These are phyloP conservation scores for Ichneumoninae sp. DNA, from an alignment of 2,888 invertebrate genomes.

Conservation along the genomic window DNA sequence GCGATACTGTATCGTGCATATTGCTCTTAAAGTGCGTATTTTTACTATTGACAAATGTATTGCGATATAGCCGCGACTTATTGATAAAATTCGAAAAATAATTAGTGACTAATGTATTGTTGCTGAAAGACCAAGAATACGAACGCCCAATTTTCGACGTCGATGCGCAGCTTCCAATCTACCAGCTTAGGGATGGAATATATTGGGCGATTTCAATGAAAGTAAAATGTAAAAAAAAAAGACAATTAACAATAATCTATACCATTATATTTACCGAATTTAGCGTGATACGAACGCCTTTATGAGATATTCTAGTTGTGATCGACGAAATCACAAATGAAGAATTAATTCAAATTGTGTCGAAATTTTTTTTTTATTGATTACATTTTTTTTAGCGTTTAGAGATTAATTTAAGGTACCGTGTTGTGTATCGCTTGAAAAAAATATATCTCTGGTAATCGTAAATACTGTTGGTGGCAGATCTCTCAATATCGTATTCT, in stretches of 20 bases:
- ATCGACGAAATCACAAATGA: constrained; percentile 1
- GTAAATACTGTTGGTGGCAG: constrained; percentile 69
- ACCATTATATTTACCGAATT: not conserved
- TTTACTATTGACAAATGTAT: constrained; percentile 56
- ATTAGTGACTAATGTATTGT: constrained; percentile 61
- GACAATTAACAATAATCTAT: constrained; percentile 4
- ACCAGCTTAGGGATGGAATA: not conserved
- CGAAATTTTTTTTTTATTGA: constrained; percentile 48
- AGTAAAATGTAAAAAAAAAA: constrained; percentile 5
- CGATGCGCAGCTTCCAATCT: not conserved
- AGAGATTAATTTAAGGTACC: constrained; percentile 14
- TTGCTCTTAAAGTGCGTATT: constrained; percentile 53
- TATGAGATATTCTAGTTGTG: not conserved
- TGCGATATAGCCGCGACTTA: constrained; percentile 13
- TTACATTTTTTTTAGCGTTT: constrained; percentile 49
- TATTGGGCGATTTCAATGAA: constrained; percentile 9
- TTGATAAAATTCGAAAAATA: constrained; percentile 36
- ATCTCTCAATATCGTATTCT: constrained; percentile 51
- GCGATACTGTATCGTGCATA: constrained; percentile 4
- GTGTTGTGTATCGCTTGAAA: constrained; percentile 41
- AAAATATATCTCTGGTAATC: constrained; percentile 66
- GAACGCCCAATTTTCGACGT: constrained; percentile 10
- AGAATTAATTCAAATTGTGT: constrained; percentile 2
- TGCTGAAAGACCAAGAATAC: not conserved
- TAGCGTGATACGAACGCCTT: not conserved